Base-by-base conservation (phyloP, 2,888 invertebrate species). In the Tetragonisca angustula region DNA sequence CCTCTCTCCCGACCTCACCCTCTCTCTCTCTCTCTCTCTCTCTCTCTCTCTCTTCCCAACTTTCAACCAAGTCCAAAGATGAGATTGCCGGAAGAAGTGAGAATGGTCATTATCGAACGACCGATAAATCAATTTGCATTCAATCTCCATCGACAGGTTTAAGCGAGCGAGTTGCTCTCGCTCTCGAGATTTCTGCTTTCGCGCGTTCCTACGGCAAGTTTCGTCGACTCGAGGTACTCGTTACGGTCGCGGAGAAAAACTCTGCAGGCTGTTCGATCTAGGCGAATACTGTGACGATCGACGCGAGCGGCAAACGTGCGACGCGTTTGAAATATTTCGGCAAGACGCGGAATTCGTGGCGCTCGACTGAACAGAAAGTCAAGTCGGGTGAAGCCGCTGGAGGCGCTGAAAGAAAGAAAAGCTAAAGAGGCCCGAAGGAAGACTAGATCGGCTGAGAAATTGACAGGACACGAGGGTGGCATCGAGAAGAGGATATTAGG, bases 401-500 rank as follows among this genome's bases (percentile, higher is more conserved):
- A 43, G 43, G 43, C 9, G 43, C 43, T 43, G 43, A 43, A 43
- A 11, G 43, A 43, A 43, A 43, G 43, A 9, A 9, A 43, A 43
- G 43, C 9, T 9, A 43, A 36, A 43, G 43, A 9, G 77, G 71
- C 81, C 81, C 50, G 67, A 62, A 24, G 56, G 67, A 83, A 73
- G 80, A 56, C 65, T 61, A 43, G 43, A 77, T 62, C 82, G 70
- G 82, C 77, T 68, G 71, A 78, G 74, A 80, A 85, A 43, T 43
- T 43, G 83, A 82, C 73, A 85, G 83, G 87, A 82, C 90, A 76
- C 85, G 70, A 75, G 89, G 86, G 83, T 89, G 86, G 88, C 81
- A 87, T 89, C 84, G 78, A 70, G 81, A 61, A 82, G 83, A 86
- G 83, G 87, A 88, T 90, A 89, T 90, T 90, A 90, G 81, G 81